These are phyloP conservation scores for Spodoptera littoralis DNA, from an alignment of 2,888 invertebrate species.

Conservation along the genomic window DNA sequence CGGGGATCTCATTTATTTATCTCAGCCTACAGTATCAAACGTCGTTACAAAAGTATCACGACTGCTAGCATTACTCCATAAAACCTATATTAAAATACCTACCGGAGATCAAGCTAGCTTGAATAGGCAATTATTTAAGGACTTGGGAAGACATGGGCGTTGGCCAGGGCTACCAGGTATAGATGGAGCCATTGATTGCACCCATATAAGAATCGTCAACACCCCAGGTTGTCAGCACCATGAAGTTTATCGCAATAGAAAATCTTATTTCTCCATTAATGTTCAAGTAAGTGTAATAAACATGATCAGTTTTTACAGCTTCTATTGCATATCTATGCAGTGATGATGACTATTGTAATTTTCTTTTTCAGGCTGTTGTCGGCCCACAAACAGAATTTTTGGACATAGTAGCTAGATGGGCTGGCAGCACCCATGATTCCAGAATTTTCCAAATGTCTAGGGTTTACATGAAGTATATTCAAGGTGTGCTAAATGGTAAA, in stretches of 20 bases:
- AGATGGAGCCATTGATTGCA: conserved; percentile 31
- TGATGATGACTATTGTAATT: conserved; percentile 2
- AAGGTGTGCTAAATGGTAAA: conserved; percentile 18
- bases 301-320: conserved; percentile 4
- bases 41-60: too few relatives aligned
- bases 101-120: conserved; percentile 6
- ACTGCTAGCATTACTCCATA: too few relatives aligned
- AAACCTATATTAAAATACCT: conserved; percentile 10
- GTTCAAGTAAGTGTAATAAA: conserved; percentile 19
- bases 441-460: conserved; percentile 32
- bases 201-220: conserved; percentile 26
- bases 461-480: conserved; percentile 18
- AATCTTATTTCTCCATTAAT: conserved; percentile 28
- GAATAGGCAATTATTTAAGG: conserved; percentile 12
- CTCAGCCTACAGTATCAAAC: too few relatives aligned
- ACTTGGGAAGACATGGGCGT: conserved; percentile 10
- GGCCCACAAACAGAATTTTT: conserved; percentile 21
- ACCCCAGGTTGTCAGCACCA: conserved; percentile 30
- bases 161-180: conserved; percentile 24
- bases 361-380: conserved; percentile 17
- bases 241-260: conserved; percentile 25
- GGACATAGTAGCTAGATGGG: conserved; percentile 28
- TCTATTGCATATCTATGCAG: conserved; percentile 1
- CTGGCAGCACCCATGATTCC: conserved; percentile 28
- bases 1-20: too few relatives aligned